Base-by-base conservation (phyloP, 2,113 vertebrate species). In the Cervus canadensis region DNA sequence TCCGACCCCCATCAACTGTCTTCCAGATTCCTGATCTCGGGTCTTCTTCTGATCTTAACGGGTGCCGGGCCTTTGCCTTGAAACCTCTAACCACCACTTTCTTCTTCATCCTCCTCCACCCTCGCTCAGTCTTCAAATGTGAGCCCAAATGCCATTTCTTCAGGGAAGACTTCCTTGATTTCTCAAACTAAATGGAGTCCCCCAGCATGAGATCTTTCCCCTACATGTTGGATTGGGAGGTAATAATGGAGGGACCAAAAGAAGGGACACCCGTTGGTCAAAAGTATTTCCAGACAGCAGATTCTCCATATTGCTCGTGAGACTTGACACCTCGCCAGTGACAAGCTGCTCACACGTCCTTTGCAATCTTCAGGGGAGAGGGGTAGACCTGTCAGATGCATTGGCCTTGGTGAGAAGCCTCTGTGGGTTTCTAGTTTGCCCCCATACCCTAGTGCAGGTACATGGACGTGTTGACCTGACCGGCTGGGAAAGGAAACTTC, bases 271-370 rank as follows among this genome's bases (percentile, higher is more conserved):
- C 33, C 12, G 4, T 11, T 1, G 43, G 11, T 21, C 67, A 25
- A 83, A 50, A 83, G 60, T 74, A 19, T 60, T 71, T 84, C 28
- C 62, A 84, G 79, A 62, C 30, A 56, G 40, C 25, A 48, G 9
- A 33, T 25, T n/a, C 64, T 36, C 43, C 76, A 3, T 17, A 13
- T 23, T 36, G 33, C 40, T 67, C 7, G 0, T 45, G 54, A 15
- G 62, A 45, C 36, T 5, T 3, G 8, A 2, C 0, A 2, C 56
- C 6, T 25, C 0, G 0, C 10, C 4, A 0, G 13, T 45, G 23
- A 13, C 40, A 15, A 12, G 59, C 33, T 28, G 64, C 52, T 79
- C 64, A 40, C 74, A 21, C 6, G 0, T 3, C 19, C 26, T n/a
- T 48, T 2, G 12, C 56, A 54, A 12, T 33, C 40, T 7, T 7